Base-by-base conservation (phyloP, 2,888 invertebrate genomes). In the Entomobrya proxima region DNA sequence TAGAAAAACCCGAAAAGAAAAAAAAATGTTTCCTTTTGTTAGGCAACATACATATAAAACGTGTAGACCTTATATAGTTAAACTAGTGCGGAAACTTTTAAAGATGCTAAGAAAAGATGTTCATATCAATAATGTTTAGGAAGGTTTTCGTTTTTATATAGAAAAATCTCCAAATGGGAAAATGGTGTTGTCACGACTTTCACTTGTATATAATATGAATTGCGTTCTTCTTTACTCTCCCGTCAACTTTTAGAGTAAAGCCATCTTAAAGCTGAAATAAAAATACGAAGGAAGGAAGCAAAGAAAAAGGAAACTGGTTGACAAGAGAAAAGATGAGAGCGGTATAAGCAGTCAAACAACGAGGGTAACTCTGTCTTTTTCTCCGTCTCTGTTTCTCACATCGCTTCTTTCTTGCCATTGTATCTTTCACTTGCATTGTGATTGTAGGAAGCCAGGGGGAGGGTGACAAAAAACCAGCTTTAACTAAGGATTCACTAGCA, bases 131-230 rank as follows among this genome's bases (percentile, higher is more conserved):
- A 52, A 35, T 52, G 61, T 32, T 72, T 30, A 61, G 44, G 58
- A 47, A 81, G 52, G 52, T 52, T 67, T 64, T 61, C 69, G 21
- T 35, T 79, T 50, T 67, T 30, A 52, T 18, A 74, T 30, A 76
- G 61, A 61, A 74, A 80, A 72, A 75, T 21, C 47, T 69, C 77
- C 32, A 84, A 84, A 84, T 84, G 83, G 83, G 76, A 84, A 84
- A 77, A 84, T 84, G 67, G 76, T 84, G 83, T 84, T 84, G 77
- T 84, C 83, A 84, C 64, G 76, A 64, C 76, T 76, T 84, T 77
- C 52, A 61, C 72, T 76, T 55, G 27, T n/a, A 55, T 58, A 40
- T 76, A 32, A 40, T 58, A 76, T 76, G 76, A 76, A 76, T 76
- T 37, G n/a, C 58, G 76, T 55, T 27, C 24, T 58, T 74, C 74